Evolutionary conservation across 2,113 vertebrate species (phyloP).

Genomic region (Ailuropoda melanoleuca): DNA sequence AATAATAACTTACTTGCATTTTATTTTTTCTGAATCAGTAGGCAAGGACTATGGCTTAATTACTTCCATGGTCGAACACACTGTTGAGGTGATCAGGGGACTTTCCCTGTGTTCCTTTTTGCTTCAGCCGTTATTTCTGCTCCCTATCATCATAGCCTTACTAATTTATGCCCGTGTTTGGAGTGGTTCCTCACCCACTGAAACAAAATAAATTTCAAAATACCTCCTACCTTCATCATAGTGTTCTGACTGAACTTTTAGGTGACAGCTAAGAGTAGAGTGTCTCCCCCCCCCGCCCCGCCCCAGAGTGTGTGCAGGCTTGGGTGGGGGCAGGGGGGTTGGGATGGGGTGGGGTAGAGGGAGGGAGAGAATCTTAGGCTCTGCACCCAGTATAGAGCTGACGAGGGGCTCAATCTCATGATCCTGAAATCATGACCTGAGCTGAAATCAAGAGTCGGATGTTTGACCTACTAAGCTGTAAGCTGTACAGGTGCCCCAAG

Average conservation of each 20-base stretch:
- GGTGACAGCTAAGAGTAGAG: background rate
- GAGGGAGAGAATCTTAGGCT: background rate
- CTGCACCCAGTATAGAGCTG: background rate
- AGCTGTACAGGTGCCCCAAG: background rate
- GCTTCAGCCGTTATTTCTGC: background rate
- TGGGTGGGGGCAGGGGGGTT: fast-evolving
- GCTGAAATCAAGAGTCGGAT: background rate
- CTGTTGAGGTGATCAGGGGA: background rate
- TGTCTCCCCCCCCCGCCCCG: no score
- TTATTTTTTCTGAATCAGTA: background rate
- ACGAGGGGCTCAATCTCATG: background rate
- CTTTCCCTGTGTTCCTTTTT: background rate
- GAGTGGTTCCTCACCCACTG: background rate
- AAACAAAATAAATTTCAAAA: background rate
- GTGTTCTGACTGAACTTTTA: background rate
- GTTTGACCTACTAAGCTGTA: background rate
- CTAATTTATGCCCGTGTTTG: background rate
- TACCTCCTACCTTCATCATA: background rate
- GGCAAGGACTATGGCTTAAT: background rate
- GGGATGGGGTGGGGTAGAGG: background rate
- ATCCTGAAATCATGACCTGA: background rate
- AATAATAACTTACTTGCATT: background rate
- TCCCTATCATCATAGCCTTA: no score
- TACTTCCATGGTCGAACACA: background rate
- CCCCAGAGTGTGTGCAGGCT: background rate